These are phyloP conservation scores for Sturmia bella DNA, from an alignment of 2,888 invertebrate genomes.

Conservation along the genomic window DNA sequence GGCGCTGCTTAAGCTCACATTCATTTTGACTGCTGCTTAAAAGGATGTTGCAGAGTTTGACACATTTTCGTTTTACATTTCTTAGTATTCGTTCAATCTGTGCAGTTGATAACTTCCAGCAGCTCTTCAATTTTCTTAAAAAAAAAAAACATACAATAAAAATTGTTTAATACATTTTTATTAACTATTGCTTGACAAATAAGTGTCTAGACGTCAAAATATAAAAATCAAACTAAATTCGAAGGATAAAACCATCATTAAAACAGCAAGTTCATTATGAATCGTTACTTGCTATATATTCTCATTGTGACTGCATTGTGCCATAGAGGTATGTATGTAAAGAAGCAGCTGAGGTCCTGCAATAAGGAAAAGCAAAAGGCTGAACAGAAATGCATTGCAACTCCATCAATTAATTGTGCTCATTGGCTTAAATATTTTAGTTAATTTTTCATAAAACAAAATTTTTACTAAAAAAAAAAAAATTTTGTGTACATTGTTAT, in stretches of 20 bases:
- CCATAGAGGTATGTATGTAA: conserved; percentile 59
- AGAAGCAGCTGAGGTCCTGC: neutral
- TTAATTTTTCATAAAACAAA: neutral
- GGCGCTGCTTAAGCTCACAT: conserved; percentile 6
- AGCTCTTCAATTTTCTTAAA: conserved; percentile 3
- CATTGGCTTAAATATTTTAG: conserved; percentile 1
- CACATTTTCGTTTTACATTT: conserved; percentile 74
- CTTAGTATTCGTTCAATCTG: conserved; percentile 75
- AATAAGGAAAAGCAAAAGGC: too few species aligned
- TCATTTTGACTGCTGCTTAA: conserved; percentile 10
- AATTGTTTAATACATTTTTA: neutral
- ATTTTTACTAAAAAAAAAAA: conserved; percentile 66
- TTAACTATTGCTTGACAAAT: neutral
- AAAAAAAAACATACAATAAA: conserved; percentile 19
- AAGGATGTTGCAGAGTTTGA: conserved; percentile 28
- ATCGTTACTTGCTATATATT: conserved; percentile 56
- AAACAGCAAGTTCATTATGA: conserved; percentile 41
- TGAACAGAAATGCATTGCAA: neutral
- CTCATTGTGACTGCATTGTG: conserved; percentile 54
- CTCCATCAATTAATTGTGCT: neutral
- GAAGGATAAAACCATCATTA: conserved; percentile 27
- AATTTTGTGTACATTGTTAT: conserved; percentile 77
- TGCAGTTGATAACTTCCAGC: conserved; percentile 69
- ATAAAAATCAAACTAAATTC: conserved; percentile 20
- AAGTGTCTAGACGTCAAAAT: conserved; percentile 20